Base-by-base conservation (phyloP, 2,797 vertebrate genomes). In the Crypturellus tataupa region DNA sequence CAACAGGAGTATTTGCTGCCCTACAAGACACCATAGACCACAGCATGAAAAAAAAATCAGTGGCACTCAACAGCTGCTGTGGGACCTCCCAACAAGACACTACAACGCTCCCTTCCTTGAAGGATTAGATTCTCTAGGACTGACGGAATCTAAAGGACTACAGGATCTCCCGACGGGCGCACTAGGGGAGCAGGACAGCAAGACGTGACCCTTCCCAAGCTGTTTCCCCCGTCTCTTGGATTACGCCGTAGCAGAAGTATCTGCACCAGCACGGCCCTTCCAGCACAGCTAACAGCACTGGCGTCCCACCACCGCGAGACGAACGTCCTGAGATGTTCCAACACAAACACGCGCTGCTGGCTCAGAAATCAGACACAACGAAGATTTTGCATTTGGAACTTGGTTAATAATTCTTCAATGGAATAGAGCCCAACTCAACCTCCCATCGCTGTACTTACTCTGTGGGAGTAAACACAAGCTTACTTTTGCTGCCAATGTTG, bases 361-460 rank as follows among this genome's bases (percentile, higher is more conserved):
- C 95, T 95, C 62, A 90, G 75, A 89, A 95, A 83, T 94, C 84
- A 97, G 93, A 95, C 93, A 96, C 91, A 95, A 94, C 65, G 93
- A 95, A 97, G 90, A 96, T 68, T 85, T 78, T 80, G 84, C 90
- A 21, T 89, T 93, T 96, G 93, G 90, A 95, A 89, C 86, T 77
- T 55, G 35, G 86, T 93, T 97, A 92, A 75, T 93, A 95, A 92
- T 93, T 97, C 88, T 85, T 90, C 56, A 95, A 80, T 15, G 33
- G 44, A 96, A 82, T 69, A 85, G 53, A 89, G 72, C 70, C 93
- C 90, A 89, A 85, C 49, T 87, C 78, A 82, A 56, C 51, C 81
- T 95, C 93, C 93, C 95, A 92, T 87, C 89, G 90, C 93, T 89
- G 72, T 69, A 95, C 60, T 95, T 95, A 90, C 72, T 75, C 79